phyloP scores from a whole-genome alignment of 2,797 vertebrate species.

The Smutsia temminckii region DNA sequence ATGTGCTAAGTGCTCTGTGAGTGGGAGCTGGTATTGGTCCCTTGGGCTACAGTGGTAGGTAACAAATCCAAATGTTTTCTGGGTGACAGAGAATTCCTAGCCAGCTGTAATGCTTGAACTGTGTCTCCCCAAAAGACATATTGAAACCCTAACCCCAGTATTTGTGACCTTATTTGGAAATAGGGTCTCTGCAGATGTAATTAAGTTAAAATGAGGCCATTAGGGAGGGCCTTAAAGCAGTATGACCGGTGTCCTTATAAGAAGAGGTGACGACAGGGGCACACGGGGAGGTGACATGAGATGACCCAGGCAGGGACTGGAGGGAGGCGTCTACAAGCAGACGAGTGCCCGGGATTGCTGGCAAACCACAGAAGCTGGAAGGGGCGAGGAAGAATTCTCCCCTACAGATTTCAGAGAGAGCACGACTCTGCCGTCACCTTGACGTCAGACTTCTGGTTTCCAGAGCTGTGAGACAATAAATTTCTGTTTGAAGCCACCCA shows the following conservation, averaged over 20 bases:
- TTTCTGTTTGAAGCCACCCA: background rate
- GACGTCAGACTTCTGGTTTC: background rate
- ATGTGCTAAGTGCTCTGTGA: background rate
- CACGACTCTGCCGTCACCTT: fast-evolving
- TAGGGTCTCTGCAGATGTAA: background rate
- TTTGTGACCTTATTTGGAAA: background rate
- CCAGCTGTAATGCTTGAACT: background rate
- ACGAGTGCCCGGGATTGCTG: background rate
- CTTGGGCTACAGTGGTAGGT: background rate
- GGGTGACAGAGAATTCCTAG: background rate
- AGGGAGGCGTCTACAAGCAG: background rate
- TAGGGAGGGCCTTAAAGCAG: background rate
- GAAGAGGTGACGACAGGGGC: background rate
- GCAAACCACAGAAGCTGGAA: background rate
- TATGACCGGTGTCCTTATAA: background rate
- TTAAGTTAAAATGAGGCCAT: background rate
- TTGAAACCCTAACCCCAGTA: background rate
- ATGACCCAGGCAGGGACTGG: background rate
- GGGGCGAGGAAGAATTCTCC: background rate
- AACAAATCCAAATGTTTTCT: background rate
- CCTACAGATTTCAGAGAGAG: background rate
- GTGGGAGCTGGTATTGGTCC: background rate
- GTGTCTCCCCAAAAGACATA: background rate
- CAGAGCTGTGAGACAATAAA: background rate
- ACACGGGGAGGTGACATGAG: background rate